Evolutionary conservation across 2,888 invertebrate genomes (phyloP).

Genomic region (Digitonthophagus gazella): DNA sequence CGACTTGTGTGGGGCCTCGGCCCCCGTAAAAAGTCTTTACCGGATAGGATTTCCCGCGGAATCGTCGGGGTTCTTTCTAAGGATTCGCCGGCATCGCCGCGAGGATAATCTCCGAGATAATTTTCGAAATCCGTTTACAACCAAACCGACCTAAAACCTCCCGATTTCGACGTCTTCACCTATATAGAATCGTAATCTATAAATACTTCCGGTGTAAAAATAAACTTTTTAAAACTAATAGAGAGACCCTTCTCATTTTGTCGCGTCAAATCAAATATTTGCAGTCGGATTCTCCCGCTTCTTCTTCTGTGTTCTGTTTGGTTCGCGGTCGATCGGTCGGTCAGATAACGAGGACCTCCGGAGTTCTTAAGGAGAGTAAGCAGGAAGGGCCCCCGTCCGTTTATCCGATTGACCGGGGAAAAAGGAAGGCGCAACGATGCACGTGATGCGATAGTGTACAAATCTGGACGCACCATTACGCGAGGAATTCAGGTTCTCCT

Average conservation of each 20-base stretch:
- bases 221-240: neutral
- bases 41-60: neutral
- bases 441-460: conserved; percentile 46
- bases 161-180: too few species aligned
- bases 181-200: neutral
- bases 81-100: neutral
- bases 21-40: neutral
- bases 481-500: neutral
- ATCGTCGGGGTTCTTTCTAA: neutral
- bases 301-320: neutral
- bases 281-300: conserved; percentile 29
- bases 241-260: neutral
- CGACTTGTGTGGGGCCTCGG: neutral
- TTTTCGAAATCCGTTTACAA: neutral
- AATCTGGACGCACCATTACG: conserved; percentile 45
- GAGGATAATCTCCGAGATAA: neutral
- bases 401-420: conserved; percentile 38
- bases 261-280: conserved; percentile 36
- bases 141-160: neutral
- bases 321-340: neutral
- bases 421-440: conserved; percentile 37
- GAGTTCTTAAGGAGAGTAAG: conserved; percentile 37
- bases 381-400: neutral
- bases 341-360: conserved; percentile 29
- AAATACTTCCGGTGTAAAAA: neutral